Percentiles rank a stretch among this genome's conserved stretches.
Conservation (phyloP, 2,113 vertebrate genomes). For the Microtus pennsylvanicus region DNA sequence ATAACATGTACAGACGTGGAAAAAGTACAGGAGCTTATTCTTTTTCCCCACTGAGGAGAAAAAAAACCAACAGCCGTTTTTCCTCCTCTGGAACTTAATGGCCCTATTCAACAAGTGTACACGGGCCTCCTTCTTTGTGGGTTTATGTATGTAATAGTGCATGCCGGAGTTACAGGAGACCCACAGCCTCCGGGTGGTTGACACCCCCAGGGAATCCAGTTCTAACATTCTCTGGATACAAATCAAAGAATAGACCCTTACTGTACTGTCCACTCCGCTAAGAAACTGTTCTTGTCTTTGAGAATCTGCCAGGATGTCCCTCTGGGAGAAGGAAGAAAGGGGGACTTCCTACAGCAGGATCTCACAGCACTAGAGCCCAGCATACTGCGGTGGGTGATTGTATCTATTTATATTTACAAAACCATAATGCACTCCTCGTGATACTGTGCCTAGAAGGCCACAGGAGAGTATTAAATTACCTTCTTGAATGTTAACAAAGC, state of each 20-base stretch:
- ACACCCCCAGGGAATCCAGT: neutral
- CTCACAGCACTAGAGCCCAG: slow-evolving; percentile 46
- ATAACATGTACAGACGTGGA: slow-evolving; percentile 33
- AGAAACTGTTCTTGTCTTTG: slow-evolving; percentile 64
- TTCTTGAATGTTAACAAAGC: neutral
- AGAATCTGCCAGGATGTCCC: slow-evolving; percentile 50
- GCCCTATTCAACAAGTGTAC: slow-evolving; percentile 32
- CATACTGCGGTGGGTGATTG: slow-evolving; percentile 22
- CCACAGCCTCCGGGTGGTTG: slow-evolving; percentile 38
- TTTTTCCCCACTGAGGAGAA: neutral
- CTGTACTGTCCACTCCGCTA: slow-evolving; percentile 43
- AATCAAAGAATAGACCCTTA: slow-evolving; percentile 53
- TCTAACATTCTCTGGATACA: slow-evolving; percentile 39
- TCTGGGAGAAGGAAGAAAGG: slow-evolving; percentile 45
- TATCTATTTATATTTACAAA: slow-evolving; percentile 70
- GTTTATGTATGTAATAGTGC: neutral
- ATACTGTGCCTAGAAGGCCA: slow-evolving; percentile 49
- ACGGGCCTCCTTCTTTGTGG: neutral
- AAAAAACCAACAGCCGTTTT: slow-evolving; percentile 34
- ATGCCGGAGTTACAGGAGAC: neutral
- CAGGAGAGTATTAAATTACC: neutral
- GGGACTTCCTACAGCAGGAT: slow-evolving; percentile 23
- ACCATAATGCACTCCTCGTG: slow-evolving; percentile 39
- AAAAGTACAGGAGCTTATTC: slow-evolving; percentile 48
- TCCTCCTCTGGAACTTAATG: slow-evolving; percentile 44